phyloP scores from a whole-genome alignment of 2,888 invertebrate species.

The Ophioninae sp. region DNA sequence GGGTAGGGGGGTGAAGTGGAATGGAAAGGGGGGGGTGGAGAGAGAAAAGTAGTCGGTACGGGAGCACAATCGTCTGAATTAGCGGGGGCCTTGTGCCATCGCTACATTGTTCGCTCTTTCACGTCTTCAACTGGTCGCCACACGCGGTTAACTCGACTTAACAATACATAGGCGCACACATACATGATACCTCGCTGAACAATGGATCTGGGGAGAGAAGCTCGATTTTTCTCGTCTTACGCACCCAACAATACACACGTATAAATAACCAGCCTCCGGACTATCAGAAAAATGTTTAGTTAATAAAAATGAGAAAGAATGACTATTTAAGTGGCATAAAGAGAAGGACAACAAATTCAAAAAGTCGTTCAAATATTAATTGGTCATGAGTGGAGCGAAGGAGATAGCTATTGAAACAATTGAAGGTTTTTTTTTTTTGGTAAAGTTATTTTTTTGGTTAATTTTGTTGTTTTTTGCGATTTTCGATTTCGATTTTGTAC shows the following conservation, averaged over 20 bases:
- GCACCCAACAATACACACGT: not conserved
- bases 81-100: conserved; percentile 66
- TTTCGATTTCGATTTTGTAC: too few relatives aligned
- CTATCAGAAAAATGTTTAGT: too few relatives aligned
- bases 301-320: too few relatives aligned
- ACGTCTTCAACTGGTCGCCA: conserved; percentile 43
- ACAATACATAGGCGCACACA: conserved; percentile 15
- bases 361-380: too few relatives aligned
- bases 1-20: conserved; percentile 36
- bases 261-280: not conserved
- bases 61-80: conserved; percentile 75
- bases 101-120: conserved; percentile 71
- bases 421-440: too few relatives aligned
- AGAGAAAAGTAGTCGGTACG: conserved; percentile 48
- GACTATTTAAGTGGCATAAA: too few relatives aligned
- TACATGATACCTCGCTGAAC: not conserved
- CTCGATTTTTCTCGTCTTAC: conserved; percentile 13
- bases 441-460: too few relatives aligned
- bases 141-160: conserved; percentile 39
- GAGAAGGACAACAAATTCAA: too few relatives aligned
- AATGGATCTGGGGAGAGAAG: conserved; percentile 12
- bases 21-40: conserved; percentile 37
- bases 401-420: too few relatives aligned
- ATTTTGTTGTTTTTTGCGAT: too few relatives aligned
- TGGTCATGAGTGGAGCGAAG: too few relatives aligned